Evolutionary conservation across 2,888 invertebrate genomes (phyloP), one percentile per base, ranked within the genome.

Genomic region (Zygothrica quintamaculata): DNA sequence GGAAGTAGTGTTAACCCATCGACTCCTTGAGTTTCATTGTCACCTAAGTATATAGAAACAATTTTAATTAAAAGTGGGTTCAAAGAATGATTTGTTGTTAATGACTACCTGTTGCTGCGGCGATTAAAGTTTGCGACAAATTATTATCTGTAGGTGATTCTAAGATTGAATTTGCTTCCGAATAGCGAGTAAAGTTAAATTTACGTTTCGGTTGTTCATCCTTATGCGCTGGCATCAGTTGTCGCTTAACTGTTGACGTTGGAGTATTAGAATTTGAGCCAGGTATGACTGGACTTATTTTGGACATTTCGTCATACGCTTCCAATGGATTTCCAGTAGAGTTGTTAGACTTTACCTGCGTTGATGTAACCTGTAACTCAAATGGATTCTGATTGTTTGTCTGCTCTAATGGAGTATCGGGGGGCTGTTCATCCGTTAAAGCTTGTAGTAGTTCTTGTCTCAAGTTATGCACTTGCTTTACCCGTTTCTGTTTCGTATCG

Each of bases 101-200:
- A 26, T 13, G 2, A 39, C 34, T 15, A 71, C 47, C 48, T 9
- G 13, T 0, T 4, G 1, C 40, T 31, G 7, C 7, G 3, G 13
- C 31, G 3, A 11, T 29, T 5, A 39, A 15, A 1, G 26, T 26
- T 18, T 3, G n/a, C 7, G 16, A 13, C 7, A 12, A 43, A 9
- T 26, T 40, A 3, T 8, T 22, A 18, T 22, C 1, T 18, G 7
- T 6, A 9, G 39, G 25, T 1, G 53, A 43, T 6, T 60, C 52
- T 26, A 52, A 5, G 4, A 58, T 6, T 1, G 18, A 16, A 43
- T 68, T 16, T 0, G 46, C 64, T 15, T 69, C 66, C 0, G 88
- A 88, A 53, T 87, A 84, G 25, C 79, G 65, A 13, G 75, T 40
- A 43, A 88, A 88, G 52, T 86, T 74, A 33, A 67, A 81, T 50